Percentiles rank a stretch among this genome's conserved stretches.
phyloP scores from a whole-genome alignment of 1,140 invertebrate species.

The Gonatopus flavifemur region DNA sequence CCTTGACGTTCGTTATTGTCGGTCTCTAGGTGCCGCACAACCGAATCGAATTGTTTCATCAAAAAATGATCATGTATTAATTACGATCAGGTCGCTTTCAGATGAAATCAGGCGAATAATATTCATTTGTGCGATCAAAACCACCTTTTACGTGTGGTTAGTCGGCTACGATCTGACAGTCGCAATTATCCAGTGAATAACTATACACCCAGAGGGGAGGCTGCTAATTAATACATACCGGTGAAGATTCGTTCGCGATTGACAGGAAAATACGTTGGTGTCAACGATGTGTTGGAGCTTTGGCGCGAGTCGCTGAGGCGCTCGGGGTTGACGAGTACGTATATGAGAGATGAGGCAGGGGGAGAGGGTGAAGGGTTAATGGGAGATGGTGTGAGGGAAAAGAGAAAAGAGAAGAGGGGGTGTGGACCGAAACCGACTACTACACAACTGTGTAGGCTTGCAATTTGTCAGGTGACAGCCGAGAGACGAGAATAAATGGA shows the following conservation, averaged over 20 bases:
- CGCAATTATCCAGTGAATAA: constrained; percentile 44
- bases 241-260: constrained; percentile 47
- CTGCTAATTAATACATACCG: constrained; percentile 52
- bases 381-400: neutral
- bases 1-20: too few species aligned
- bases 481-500: constrained; percentile 59
- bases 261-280: constrained; percentile 44
- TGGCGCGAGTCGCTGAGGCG: neutral
- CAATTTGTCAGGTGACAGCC: constrained; percentile 58
- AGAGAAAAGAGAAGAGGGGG: too few species aligned
- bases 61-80: too few species aligned
- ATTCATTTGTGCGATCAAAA: too few species aligned
- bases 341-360: too few species aligned
- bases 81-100: too few species aligned
- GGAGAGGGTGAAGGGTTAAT: constrained; percentile 12
- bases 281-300: constrained; percentile 11
- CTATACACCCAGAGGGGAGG: constrained; percentile 40
- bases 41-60: too few species aligned
- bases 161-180: constrained; percentile 35
- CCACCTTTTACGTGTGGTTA: too few species aligned
- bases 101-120: too few species aligned
- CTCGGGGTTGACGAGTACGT: constrained; percentile 20
- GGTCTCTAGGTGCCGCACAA: too few species aligned
- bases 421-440: constrained; percentile 3
- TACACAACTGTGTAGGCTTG: too few species aligned